Conservation (phyloP, 2,888 invertebrate species). For the Platycheirus rosarum region DNA sequence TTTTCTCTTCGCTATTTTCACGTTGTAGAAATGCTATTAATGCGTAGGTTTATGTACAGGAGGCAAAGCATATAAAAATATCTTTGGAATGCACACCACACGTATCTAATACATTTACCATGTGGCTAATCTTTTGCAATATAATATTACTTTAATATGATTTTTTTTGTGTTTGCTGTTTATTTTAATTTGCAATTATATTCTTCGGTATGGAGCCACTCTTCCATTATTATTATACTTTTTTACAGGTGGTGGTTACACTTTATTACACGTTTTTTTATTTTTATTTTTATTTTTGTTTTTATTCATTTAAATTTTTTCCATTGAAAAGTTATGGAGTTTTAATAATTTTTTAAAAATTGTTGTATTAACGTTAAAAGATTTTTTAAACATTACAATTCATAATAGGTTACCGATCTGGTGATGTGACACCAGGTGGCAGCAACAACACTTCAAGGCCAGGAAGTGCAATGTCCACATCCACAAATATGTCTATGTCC, state of each 20-base stretch:
- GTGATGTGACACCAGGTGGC: conserved; percentile 88
- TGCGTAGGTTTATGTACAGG: conserved; percentile 55
- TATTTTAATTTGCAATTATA: conserved; percentile 48
- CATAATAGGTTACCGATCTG: conserved; percentile 87
- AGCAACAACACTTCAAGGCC: conserved; percentile 89
- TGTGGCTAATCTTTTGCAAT: conserved; percentile 60
- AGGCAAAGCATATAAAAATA: conserved; percentile 36
- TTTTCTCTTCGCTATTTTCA: conserved; percentile 46
- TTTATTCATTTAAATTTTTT: conserved; percentile 46
- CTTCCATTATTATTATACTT: conserved; percentile 7
- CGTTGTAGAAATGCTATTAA: conserved; percentile 61
- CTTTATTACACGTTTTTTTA: conserved; percentile 21
- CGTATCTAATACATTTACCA: conserved; percentile 48
- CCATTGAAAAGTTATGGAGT: conserved; percentile 52
- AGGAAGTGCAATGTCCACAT: conserved; percentile 92
- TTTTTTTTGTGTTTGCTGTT: conserved; percentile 46
- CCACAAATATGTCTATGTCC: conserved; percentile 86
- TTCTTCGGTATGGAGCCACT: conserved; percentile 25
- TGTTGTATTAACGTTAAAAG: too few relatives aligned
- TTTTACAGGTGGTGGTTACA: conserved; percentile 63
- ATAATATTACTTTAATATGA: conserved; percentile 12
- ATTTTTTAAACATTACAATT: conserved; percentile 1
- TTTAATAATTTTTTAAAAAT: too few relatives aligned
- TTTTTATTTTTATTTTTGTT: conserved; percentile 13
- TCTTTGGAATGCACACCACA: conserved; percentile 51